Evolutionary conservation across 2,797 vertebrate genomes (phyloP), one percentile per base, ranked within the genome.

Genomic region (Clamator glandarius): DNA sequence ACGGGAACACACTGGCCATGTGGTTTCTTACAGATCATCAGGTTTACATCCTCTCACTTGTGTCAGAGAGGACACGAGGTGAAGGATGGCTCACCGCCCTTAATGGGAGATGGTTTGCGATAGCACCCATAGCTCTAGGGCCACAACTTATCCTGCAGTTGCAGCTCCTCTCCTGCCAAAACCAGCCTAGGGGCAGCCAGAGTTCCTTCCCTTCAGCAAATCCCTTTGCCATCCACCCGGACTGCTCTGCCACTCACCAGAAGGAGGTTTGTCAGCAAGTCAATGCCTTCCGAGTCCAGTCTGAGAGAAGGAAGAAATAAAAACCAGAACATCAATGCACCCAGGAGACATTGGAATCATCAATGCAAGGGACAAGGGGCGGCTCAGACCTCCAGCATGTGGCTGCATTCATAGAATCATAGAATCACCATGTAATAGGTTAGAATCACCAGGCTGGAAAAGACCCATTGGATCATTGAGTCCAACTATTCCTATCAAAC

Each of bases 281-380:
- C 98, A 5, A 99, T 99, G 78, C 99, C 99, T 44, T 99, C 99
- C 0, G 98, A 97, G 96, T 99, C 99, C 97, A 99, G 96, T 96
- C 99, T 99, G 90, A 95, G 87, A 25, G 82, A 59, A 33, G 77
- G 29, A 70, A 20, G 42, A 44, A 36, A 91, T 1, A 21, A 69
- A 62, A 39, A 17, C 17, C 0, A 10, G 17, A 21, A 33, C 41
- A 2, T 36, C 31, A 28, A 0, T 12, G 42, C 51, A 9, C 7
- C 39, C 23, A 25, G 66, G 78, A 69, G 54, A 35, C 31, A 4
- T 0, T 3, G 63, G 48, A 7, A 4, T 0, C 0, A 2, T 1
- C 74, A 5, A 0, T 7, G 50, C 2, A 31, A 36, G 25, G 74
- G 26, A 20, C 8, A 7, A 9, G 68, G 0, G 68, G 61, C 68